Conservation (phyloP, 2,797 vertebrate genomes). For the Enteromius fasciolatus region DNA sequence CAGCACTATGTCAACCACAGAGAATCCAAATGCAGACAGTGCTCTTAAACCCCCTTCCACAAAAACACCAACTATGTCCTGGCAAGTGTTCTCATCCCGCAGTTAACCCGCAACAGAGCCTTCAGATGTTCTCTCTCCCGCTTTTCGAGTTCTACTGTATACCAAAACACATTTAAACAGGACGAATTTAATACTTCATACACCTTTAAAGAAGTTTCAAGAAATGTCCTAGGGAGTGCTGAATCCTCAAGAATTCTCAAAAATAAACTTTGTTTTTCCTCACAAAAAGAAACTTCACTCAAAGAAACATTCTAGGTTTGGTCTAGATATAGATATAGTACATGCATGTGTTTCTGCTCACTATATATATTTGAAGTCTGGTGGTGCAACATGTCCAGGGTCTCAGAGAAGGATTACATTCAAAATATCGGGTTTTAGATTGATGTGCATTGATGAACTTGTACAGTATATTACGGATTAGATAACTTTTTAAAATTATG, state of each 20-base stretch:
- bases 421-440: background rate
- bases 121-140: constrained; percentile 5
- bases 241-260: background rate
- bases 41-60: constrained; percentile 30
- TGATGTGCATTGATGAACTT: background rate
- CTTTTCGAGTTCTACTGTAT: constrained; percentile 1
- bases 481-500: background rate
- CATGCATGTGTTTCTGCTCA: background rate
- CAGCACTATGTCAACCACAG: constrained; percentile 54
- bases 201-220: constrained; percentile 6
- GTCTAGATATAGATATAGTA: background rate
- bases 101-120: constrained; percentile 19
- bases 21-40: constrained; percentile 48
- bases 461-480: background rate
- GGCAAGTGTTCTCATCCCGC: constrained; percentile 36
- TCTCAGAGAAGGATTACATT: background rate
- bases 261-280: background rate
- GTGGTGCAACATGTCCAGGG: background rate
- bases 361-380: constrained; percentile 10
- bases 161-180: constrained; percentile 27
- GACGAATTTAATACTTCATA: constrained; percentile 13
- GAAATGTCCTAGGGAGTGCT: constrained; percentile 15
- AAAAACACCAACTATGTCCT: constrained; percentile 39
- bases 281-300: background rate
- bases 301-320: constrained; percentile 5